Conservation (phyloP, 2,888 invertebrate genomes). For the Polyploca ridens region DNA sequence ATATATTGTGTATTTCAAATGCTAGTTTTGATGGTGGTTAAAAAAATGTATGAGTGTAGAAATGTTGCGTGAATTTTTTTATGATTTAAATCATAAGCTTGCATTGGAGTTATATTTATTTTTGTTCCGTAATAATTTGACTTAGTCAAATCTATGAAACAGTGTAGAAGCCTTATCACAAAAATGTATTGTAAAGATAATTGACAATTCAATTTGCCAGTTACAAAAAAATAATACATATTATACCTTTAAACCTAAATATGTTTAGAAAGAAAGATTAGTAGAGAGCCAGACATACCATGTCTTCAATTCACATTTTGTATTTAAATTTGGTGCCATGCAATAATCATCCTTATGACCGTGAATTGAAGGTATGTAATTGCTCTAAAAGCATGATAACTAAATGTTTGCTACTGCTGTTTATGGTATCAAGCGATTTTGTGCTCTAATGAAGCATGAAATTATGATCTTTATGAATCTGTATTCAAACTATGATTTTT, state of each 20-base stretch:
- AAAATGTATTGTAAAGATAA: neutral
- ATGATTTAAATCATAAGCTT: slow-evolving; percentile 12
- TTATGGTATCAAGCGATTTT: slow-evolving; percentile 51
- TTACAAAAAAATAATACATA: too few relatives aligned
- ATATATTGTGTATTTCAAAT: neutral
- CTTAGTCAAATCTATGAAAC: neutral
- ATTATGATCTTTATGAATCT: slow-evolving; percentile 21
- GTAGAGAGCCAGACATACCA: slow-evolving; percentile 83
- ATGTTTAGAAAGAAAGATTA: slow-evolving; percentile 34
- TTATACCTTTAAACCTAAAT: slow-evolving; percentile 6
- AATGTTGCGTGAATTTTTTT: neutral
- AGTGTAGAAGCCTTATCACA: neutral
- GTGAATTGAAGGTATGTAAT: slow-evolving; percentile 83
- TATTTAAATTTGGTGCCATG: slow-evolving; percentile 51
- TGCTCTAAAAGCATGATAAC: slow-evolving; percentile 81
- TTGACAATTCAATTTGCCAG: neutral
- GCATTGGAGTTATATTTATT: slow-evolving; percentile 15
- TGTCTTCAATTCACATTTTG: slow-evolving; percentile 78
- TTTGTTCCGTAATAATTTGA: neutral
- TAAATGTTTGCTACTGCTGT: slow-evolving; percentile 49
- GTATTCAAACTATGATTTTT: slow-evolving; percentile 11
- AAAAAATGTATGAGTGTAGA: neutral
- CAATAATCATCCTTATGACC: slow-evolving; percentile 48
- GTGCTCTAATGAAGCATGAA: slow-evolving; percentile 51
- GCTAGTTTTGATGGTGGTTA: neutral